Base-by-base conservation (phyloP, 1,140 invertebrate species). In the Globodera ellingtonae region DNA sequence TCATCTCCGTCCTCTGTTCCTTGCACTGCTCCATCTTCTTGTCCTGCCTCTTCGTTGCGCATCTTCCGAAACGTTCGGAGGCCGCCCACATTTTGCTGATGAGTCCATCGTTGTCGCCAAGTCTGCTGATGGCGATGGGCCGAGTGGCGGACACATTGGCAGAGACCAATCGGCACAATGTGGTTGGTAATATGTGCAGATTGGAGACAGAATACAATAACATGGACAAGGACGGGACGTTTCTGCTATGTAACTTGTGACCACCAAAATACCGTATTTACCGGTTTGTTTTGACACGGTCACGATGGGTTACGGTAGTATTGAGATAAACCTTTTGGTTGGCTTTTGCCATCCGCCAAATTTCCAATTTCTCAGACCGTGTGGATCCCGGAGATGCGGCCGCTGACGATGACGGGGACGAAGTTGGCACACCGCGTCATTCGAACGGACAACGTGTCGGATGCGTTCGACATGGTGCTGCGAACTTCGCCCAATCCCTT, bases 341-440 rank as follows among this genome's bases (percentile, higher is more conserved):
- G 35, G 35, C 35, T 35, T 35, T 35, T 35, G 35, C 35, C 1
- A 35, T 35, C 35, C 35, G 35, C 35, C 35, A 2, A 35, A 35
- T 35, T 35, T 35, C 35, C 35, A 35, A 35, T 35, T 35, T 35
- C 35, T 82, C 24, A 82, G 81, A 82, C 80, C 21, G 72, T 84
- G 9, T 83, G 79, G 44, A 84, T 84, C 52, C 84, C 84, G 15
- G 84, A 86, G 75, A 69, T 78, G 13, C 66, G 50, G 5, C 72
- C 65, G 47, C 72, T 81, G 56, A 67, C 81, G 56, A 69, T 81
- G 52, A 85, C 75, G 69, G 84, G 84, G 24, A 85, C 84, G 10
- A 82, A 82, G 78, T 78, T 83, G 65, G 84, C 81, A n/a, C 79
- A 80, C 18, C 74, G 78, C 21, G 81, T 84, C 21, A 72, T 84